phyloP scores from a whole-genome alignment of 2,888 invertebrate genomes.

The Slavum lentiscoides region DNA sequence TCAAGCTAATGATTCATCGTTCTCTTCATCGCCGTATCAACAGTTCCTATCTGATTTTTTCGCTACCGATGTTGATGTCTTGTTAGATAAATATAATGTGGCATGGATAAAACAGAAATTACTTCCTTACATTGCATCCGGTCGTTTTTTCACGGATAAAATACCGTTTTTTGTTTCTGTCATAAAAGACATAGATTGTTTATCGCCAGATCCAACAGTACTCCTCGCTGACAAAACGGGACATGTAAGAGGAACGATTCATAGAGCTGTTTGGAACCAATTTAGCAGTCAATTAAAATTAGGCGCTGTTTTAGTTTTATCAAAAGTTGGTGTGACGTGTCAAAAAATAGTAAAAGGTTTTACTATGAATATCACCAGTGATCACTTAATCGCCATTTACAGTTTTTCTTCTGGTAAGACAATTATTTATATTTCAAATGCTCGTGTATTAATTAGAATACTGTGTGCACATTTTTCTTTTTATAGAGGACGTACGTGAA shows the following conservation, averaged over 20 bases:
- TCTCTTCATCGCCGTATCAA: slow-evolving; percentile 38
- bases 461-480: not conserved
- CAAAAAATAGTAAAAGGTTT: slow-evolving; percentile 44
- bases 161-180: slow-evolving; percentile 58
- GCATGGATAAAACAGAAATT: slow-evolving; percentile 45
- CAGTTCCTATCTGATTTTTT: slow-evolving; percentile 45
- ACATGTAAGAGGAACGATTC: slow-evolving; percentile 61
- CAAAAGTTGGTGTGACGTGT: slow-evolving; percentile 57
- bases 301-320: slow-evolving; percentile 57
- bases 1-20: slow-evolving; percentile 39
- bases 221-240: slow-evolving; percentile 58
- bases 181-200: slow-evolving; percentile 57
- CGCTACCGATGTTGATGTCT: slow-evolving; percentile 14
- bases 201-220: slow-evolving; percentile 58
- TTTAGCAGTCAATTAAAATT: slow-evolving; percentile 56
- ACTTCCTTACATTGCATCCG: slow-evolving; percentile 31
- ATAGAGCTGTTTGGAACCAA: slow-evolving; percentile 60
- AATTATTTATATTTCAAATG: not conserved
- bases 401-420: slow-evolving; percentile 33
- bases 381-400: slow-evolving; percentile 36
- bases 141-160: slow-evolving; percentile 47
- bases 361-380: slow-evolving; percentile 34
- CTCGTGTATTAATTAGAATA: not conserved
- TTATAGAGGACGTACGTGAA: slow-evolving; percentile 22
- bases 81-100: slow-evolving; percentile 43